Percentiles rank a stretch among this genome's conserved stretches.
phyloP scores from a whole-genome alignment of 2,888 invertebrate species.

The Polyploca ridens region DNA sequence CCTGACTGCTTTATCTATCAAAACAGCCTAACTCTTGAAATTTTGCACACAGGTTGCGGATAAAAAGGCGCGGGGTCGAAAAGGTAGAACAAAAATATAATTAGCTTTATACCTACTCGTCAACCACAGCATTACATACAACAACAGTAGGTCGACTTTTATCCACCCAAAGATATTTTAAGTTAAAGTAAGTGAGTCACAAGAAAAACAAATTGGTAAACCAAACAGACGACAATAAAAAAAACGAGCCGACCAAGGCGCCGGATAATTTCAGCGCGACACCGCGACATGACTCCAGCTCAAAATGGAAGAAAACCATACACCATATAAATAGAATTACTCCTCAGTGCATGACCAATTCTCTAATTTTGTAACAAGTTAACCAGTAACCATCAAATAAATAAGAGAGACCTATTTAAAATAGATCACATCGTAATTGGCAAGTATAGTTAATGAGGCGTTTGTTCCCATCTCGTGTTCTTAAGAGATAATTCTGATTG shows the following conservation, averaged over 20 bases:
- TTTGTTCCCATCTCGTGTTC: too few species aligned
- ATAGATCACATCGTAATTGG: constrained; percentile 41
- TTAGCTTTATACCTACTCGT: not conserved
- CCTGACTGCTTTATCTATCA: too few species aligned
- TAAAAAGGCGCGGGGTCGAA: too few species aligned
- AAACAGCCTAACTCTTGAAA: too few species aligned
- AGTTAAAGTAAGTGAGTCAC: constrained; percentile 72
- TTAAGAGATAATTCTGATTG: too few species aligned
- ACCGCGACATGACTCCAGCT: constrained; percentile 52
- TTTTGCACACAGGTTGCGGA: too few species aligned
- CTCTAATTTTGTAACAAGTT: constrained; percentile 68
- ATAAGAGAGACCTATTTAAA: constrained; percentile 27
- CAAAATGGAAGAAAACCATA: constrained; percentile 73
- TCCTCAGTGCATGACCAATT: constrained; percentile 72
- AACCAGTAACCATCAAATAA: constrained; percentile 41
- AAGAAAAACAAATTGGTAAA: constrained; percentile 64
- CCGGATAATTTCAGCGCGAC: constrained; percentile 75
- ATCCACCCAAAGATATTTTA: constrained; percentile 50
- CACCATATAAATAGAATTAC: constrained; percentile 68
- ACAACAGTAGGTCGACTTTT: constrained; percentile 18
- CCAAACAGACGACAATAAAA: constrained; percentile 68
- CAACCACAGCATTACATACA: constrained; percentile 13
- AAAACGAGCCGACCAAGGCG: constrained; percentile 62
- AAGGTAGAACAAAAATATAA: too few species aligned
- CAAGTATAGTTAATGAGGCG: constrained; percentile 7